Evolutionary conservation across 2,113 vertebrate species (phyloP).

Genomic region (Sylvietta virens): DNA sequence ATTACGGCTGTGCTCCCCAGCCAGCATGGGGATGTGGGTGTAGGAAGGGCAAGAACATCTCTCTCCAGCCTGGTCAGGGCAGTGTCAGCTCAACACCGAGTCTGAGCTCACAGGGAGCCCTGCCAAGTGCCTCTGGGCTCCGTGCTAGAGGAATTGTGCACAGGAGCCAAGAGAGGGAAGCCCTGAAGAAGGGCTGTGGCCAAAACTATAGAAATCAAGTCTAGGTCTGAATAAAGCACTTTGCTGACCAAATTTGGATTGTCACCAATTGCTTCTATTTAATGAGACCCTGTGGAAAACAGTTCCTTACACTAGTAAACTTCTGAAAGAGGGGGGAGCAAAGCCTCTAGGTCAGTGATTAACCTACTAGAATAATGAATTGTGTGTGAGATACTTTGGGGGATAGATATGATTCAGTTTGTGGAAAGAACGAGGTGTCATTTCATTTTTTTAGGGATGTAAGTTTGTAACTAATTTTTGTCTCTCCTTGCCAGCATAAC

Average conservation of each 20-base stretch:
- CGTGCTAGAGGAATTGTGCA: rapidly evolving
- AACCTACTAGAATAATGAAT: slow-evolving; percentile 28
- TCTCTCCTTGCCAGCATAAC: slow-evolving; percentile 78
- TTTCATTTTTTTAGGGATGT: slow-evolving; percentile 64
- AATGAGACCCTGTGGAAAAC: slow-evolving; percentile 35
- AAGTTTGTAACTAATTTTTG: slow-evolving; percentile 81
- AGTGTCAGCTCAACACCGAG: background rate
- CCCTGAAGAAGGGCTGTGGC: background rate
- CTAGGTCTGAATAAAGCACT: background rate
- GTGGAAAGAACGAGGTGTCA: slow-evolving; percentile 55
- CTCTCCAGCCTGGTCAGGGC: background rate
- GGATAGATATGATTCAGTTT: slow-evolving; percentile 60
- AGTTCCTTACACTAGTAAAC: background rate
- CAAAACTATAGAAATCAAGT: background rate
- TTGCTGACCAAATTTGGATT: slow-evolving; percentile 34
- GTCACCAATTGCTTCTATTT: slow-evolving; percentile 26
- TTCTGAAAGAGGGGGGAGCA: slow-evolving; percentile 29
- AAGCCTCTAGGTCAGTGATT: slow-evolving; percentile 36
- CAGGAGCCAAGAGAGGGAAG: background rate
- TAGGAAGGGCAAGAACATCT: background rate
- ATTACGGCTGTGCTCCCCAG: background rate
- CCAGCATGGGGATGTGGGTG: rapidly evolving
- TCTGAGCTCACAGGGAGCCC: background rate
- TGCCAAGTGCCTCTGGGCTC: background rate
- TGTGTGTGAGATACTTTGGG: slow-evolving; percentile 57